Evolutionary conservation across 2,113 vertebrate genomes (phyloP).

Genomic region (Carettochelys insculpta): DNA sequence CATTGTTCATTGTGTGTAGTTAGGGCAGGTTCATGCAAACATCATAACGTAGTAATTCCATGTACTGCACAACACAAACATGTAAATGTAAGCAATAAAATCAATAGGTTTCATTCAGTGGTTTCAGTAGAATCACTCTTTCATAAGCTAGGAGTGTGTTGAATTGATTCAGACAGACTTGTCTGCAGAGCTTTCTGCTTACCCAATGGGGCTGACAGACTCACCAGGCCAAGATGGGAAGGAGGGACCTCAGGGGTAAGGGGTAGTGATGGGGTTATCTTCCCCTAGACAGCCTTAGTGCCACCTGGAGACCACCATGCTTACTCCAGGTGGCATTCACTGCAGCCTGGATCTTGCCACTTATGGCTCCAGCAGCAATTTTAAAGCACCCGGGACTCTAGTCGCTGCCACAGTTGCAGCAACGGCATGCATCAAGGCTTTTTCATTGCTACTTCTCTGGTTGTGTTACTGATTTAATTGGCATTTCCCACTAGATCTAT

Average conservation of each 20-base stretch:
- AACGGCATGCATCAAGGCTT: not conserved
- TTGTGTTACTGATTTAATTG: not conserved
- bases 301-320: too few species aligned
- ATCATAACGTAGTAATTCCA: not conserved
- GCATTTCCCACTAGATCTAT: not conserved
- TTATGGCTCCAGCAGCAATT: too few species aligned
- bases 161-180: not conserved
- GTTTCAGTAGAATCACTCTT: slow-evolving; percentile 1
- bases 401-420: too few species aligned
- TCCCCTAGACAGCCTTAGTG: too few species aligned
- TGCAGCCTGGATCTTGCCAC: too few species aligned
- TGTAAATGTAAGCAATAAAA: slow-evolving; percentile 41
- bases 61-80: slow-evolving; percentile 22
- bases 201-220: not conserved
- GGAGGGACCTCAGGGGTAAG: too few species aligned
- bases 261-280: too few species aligned
- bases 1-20: slow-evolving; percentile 40
- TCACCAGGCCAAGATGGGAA: too few species aligned
- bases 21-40: not conserved
- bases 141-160: not conserved
- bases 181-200: not conserved
- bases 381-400: too few species aligned
- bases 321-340: too few species aligned
- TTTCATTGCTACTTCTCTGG: not conserved
- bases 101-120: not conserved